Base-by-base conservation (phyloP, 2,888 invertebrate genomes). In the Pammene aurita region DNA sequence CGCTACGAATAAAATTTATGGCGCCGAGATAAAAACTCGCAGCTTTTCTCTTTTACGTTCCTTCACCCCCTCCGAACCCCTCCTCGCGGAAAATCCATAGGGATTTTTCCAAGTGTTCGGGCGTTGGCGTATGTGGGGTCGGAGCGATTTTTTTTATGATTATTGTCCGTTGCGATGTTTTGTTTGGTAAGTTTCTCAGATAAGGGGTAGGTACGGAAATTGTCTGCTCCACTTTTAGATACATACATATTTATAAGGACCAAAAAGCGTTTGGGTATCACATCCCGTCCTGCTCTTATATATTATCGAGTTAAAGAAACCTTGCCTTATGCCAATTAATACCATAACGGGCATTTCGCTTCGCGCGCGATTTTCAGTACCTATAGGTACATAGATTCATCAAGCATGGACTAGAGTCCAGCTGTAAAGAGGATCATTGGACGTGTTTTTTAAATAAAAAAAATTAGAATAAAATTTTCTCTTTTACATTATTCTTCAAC, bases 1-100 rank as follows among this genome's bases (percentile, higher is more conserved):
- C 93, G 93, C 91, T 93, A 90, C 93, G 93, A 93, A 93, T 93
- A 93, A 93, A 93, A 93, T 93, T 93, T 93, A 93, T 93, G 93
- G 93, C 90, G 91, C 91, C 92, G 92, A 93, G 93, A 93, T 93
- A 93, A 93, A 93, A 93, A 93, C 93, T 93, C 93, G 93, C 92
- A 93, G 93, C 93, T 93, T 93, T 93, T 93, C 93, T 93, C 93
- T 93, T 93, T 93, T 93, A 92, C 92, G 92, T 92, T 91, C 90
- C 89, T 91, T 90, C 87, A 86, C 88, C 85, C 82, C 80, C 74
- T 78, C 74, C 73, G 74, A 75, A 75, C 78, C 77, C 75, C 84
- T 83, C 86, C 85, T 82, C 84, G 83, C 84, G 88, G 92, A 91
- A 92, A 92, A 92, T 91, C 92, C 92, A 90, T 91, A 92, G 90